A percentile compares a stretch with the other conserved stretches of the same genome.
These are phyloP conservation scores for Cheirogaleus major DNA, from an alignment of 2,797 vertebrate genomes.

Conservation along the genomic window DNA sequence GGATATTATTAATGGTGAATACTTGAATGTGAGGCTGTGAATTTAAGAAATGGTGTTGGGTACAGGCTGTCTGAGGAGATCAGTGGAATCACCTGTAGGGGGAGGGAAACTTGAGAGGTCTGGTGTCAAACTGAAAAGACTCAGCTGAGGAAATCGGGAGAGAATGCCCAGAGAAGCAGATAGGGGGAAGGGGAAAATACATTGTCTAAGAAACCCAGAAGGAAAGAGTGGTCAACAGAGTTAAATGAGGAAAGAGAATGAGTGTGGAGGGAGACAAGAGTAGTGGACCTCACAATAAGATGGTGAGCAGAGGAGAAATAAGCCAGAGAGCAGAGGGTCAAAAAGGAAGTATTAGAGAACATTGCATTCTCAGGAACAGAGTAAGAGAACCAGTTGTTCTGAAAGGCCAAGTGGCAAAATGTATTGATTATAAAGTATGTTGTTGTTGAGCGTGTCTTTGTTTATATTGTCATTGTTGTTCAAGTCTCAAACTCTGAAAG, in stretches of 20 bases:
- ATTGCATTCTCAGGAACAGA: neutral
- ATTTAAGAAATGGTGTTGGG: neutral
- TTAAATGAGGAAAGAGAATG: neutral
- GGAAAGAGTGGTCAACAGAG: neutral
- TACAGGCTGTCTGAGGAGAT: neutral
- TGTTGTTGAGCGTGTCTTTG: neutral
- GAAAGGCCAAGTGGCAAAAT: neutral
- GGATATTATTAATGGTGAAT: neutral
- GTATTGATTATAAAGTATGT: neutral
- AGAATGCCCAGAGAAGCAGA: neutral
- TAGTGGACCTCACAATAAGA: neutral
- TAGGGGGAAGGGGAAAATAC: neutral
- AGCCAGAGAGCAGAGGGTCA: neutral
- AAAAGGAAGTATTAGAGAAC: neutral
- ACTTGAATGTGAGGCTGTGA: neutral
- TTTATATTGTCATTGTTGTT: constrained; percentile 33
- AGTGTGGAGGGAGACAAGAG: neutral
- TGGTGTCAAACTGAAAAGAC: neutral
- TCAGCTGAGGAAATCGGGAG: neutral
- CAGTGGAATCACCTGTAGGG: neutral
- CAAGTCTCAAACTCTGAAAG: neutral
- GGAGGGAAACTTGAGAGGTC: neutral
- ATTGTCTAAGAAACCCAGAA: neutral
- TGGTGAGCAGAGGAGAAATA: neutral
- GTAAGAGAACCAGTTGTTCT: neutral